Evolutionary conservation across 2,113 vertebrate genomes (phyloP).

Genomic region (Alexandromys fortis): DNA sequence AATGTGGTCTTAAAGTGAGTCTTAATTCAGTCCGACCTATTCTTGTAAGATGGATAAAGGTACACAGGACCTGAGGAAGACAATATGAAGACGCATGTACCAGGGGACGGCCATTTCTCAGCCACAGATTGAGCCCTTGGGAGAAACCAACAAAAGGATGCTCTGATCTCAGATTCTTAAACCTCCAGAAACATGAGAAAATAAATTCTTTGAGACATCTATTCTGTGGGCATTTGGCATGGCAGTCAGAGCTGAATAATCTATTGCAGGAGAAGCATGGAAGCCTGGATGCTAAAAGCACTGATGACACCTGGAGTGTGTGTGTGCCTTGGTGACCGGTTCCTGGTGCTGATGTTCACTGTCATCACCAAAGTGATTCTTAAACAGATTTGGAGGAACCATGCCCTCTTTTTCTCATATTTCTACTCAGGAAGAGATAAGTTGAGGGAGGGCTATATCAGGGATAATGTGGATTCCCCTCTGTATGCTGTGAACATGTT

Average conservation of each 20-base stretch:
- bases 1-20: neutral
- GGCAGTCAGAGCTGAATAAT: neutral
- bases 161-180: neutral
- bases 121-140: neutral
- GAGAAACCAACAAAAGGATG: neutral
- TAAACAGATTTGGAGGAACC: neutral
- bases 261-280: neutral
- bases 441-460: neutral
- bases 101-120: neutral
- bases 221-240: neutral
- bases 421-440: neutral
- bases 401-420: too few relatives aligned
- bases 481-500: too few relatives aligned
- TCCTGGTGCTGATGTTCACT: neutral
- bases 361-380: neutral
- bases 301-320: neutral
- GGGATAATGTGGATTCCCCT: too few relatives aligned
- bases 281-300: neutral
- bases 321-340: neutral
- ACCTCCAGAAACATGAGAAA: neutral
- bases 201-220: neutral
- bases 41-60: neutral
- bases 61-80: neutral
- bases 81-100: too few relatives aligned
- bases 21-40: neutral